Evolutionary conservation across 1,140 invertebrate genomes (phyloP), one percentile per base, ranked within the genome.

Genomic region (Aricia agestis): DNA sequence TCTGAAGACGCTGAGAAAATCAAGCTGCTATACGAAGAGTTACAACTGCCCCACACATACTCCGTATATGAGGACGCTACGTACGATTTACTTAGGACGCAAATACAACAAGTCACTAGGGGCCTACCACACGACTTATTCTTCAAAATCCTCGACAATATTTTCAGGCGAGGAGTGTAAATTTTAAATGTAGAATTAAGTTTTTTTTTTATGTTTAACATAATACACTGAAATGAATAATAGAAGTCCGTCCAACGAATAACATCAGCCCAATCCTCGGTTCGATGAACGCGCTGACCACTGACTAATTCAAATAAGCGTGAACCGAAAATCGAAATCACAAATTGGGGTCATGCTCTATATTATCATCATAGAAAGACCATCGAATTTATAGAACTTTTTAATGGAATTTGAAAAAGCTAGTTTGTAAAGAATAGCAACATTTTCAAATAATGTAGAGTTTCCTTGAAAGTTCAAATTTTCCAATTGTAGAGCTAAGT

Each of bases 31-130:
- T 99, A 97, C 81, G 94, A 95, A 79, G 95, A 98, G 75, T 86
- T 99, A 1, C 94, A 95, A 72, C 82, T 99, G 19, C 94, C 95
- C 31, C 93, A 95, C 57, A 95, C 95, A 0, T 98, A 96, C 84
- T 92, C 94, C 0, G 94, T 95, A 19, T 98, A 97, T 78, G 98
- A 98, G 92, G 97, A 98, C 87, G 94, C 96, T 75, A 96, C 94
- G 36, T 97, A 96, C 78, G 96, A 97, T 83, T 91, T 96, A 72
- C 95, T 97, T 78, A 94, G 94, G 71, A 96, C 95, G 5, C 96
- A 97, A 86, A 97, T 98, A 80, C 96, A 97, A 84, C 96, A 97
- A 88, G 94, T 97, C 76, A 96, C 96, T 1, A 93, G 95, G 58
- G 95, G 95, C 25, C 90, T 97, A n/a, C 96, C 96, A 18, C 96